These are phyloP conservation scores for Philotrypesis tridentata DNA, from an alignment of 1,140 invertebrate species.

Conservation along the genomic window DNA sequence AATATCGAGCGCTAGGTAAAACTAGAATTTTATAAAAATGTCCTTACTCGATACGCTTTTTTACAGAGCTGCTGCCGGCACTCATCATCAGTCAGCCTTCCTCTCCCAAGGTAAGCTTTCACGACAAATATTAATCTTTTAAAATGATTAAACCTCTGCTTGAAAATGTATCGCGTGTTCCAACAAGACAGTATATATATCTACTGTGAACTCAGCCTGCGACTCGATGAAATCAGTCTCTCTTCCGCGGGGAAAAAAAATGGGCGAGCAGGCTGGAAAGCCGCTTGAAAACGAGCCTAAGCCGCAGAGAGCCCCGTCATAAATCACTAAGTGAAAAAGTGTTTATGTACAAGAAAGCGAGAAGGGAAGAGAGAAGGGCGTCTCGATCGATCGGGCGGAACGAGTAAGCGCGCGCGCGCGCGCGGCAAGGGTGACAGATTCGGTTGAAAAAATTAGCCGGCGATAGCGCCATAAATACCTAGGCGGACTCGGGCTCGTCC, in stretches of 20 bases:
- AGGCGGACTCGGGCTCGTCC: constrained; percentile 14
- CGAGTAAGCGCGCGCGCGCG: background rate
- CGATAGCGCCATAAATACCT: constrained; percentile 46
- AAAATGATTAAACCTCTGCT: background rate
- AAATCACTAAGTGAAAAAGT: constrained; percentile 37
- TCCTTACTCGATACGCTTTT: too few species aligned
- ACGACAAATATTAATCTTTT: background rate
- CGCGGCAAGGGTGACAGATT: background rate
- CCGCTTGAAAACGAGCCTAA: constrained; percentile 42
- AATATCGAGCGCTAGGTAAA: too few species aligned
- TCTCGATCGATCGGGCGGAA: background rate
- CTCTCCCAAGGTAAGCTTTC: background rate
- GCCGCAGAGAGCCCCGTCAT: background rate
- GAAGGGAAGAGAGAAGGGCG: background rate
- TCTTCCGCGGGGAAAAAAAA: background rate
- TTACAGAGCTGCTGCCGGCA: too few species aligned
- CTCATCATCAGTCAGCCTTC: background rate
- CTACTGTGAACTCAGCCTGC: too few species aligned
- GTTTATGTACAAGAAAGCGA: constrained; percentile 9
- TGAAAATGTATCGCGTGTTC: background rate
- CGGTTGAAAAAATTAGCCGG: constrained; percentile 12
- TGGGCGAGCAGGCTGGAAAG: background rate
- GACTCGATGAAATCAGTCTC: background rate
- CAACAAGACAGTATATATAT: too few species aligned
- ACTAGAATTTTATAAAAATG: too few species aligned